Base-by-base conservation (phyloP, 2,797 vertebrate genomes). In the Clamator glandarius region DNA sequence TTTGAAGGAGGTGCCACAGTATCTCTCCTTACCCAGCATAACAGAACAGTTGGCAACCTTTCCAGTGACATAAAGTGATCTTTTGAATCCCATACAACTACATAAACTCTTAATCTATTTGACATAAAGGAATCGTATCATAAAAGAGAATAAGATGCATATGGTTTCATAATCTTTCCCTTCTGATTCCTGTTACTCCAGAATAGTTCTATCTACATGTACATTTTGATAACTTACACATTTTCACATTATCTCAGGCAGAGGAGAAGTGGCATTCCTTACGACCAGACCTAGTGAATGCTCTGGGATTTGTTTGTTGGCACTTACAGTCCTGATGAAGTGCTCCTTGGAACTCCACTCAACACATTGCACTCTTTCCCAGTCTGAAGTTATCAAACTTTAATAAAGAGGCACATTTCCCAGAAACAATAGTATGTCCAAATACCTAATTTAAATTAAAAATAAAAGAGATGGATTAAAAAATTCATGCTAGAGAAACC, bases 381-480 rank as follows among this genome's bases (percentile, higher is more conserved):
- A 85, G 52, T 51, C 62, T 62, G 48, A 82, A 82, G 50, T 83
- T 52, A 82, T 85, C 77, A 87, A 96, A 96, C 24, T 93, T 92
- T 82, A 69, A 92, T 68, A 73, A 15, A 55, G 29, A 58, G 29
- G 36, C 52, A 72, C 9, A 55, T 82, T 96, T 96, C 55, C 67
- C 50, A 67, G 69, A 73, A 86, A 78, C 21, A 68, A 35, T 61
- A 75, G 77, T 67, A 48, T 48, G 28, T 55, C 42, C 50, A 89
- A 91, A 93, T 91, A 87, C 19, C 73, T 63, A 69, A 82, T 89
- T 69, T 68, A 77, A 89, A 72, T 85, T 86, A 77, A 89, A 93
- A 91, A 76, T 58, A 35, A 76, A 90, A 78, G 25, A 69, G 19
- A 29, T 52, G 29, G 20, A 76, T 66, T 87, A 5, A 85, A 73